Percentiles rank a stretch among this genome's conserved stretches.
phyloP scores from a whole-genome alignment of 53 echinoderm and acorn worm genomes.

The Paracentrotus lividus region DNA sequence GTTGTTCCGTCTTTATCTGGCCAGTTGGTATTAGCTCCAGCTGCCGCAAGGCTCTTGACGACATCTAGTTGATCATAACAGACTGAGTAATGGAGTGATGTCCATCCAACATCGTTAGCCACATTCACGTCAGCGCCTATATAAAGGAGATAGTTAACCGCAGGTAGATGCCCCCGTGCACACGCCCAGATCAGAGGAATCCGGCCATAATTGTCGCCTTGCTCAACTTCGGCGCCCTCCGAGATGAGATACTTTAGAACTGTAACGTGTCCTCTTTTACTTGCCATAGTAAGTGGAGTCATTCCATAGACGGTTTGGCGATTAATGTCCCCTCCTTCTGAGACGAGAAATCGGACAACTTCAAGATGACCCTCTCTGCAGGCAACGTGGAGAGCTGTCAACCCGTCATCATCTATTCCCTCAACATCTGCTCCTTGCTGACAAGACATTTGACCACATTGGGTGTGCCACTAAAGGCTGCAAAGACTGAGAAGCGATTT shows the following conservation, averaged over 20 bases:
- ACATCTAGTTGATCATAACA: too few relatives aligned
- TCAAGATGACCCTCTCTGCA: not conserved
- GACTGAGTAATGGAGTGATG: not conserved
- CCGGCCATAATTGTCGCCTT: not conserved
- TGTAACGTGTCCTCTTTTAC: not conserved
- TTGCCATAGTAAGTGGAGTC: not conserved
- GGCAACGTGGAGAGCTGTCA: not conserved
- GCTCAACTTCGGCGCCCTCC: not conserved
- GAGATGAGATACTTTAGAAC: not conserved
- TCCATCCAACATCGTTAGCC: not conserved
- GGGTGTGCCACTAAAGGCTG: not conserved
- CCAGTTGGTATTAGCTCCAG: too few relatives aligned
- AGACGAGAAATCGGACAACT: not conserved
- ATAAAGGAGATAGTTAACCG: not conserved
- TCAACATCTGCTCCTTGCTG: slow-evolving; percentile 13
- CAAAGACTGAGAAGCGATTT: not conserved
- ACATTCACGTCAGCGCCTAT: not conserved
- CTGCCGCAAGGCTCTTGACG: too few relatives aligned
- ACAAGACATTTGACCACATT: not conserved
- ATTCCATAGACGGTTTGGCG: not conserved
- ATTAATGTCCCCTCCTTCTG: not conserved
- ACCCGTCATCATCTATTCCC: not conserved
- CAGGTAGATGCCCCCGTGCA: not conserved
- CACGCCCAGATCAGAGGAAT: not conserved
- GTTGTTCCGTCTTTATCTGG: too few relatives aligned